Percentiles rank a stretch among this genome's conserved stretches.
phyloP scores from a whole-genome alignment of 2,888 invertebrate species.

The Automeris io region DNA sequence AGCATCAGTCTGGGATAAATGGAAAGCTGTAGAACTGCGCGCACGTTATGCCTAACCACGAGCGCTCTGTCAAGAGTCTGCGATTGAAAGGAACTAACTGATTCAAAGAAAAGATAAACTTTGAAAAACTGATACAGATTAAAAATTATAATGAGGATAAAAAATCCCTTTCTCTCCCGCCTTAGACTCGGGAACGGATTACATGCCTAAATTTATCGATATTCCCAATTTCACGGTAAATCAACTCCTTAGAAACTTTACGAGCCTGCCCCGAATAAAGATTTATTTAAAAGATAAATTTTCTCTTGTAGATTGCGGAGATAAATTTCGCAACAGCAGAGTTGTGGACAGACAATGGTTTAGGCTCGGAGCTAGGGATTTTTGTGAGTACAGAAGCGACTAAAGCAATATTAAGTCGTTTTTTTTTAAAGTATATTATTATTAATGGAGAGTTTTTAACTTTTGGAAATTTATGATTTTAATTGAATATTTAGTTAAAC shows the following conservation, averaged over 20 bases:
- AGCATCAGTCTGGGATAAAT: no score
- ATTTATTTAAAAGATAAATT: slow-evolving; percentile 24
- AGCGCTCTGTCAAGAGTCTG: no score
- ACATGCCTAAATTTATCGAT: slow-evolving; percentile 19
- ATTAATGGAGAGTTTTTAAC: no score
- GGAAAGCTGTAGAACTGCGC: no score
- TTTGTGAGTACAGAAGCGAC: not conserved
- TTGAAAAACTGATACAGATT: not conserved
- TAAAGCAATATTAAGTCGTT: no score
- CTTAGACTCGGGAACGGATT: slow-evolving; percentile 8
- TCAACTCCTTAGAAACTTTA: slow-evolving; percentile 24
- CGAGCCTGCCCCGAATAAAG: slow-evolving; percentile 17
- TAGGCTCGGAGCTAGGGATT: not conserved
- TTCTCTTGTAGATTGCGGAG: slow-evolving; percentile 11
- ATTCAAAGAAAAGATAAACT: no score
- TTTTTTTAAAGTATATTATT: no score
- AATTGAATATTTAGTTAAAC: no score
- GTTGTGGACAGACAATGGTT: slow-evolving; percentile 7
- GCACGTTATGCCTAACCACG: no score
- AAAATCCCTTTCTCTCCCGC: slow-evolving; percentile 9
- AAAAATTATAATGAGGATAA: slow-evolving; percentile 5
- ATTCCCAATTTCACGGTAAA: slow-evolving; percentile 27
- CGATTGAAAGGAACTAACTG: no score
- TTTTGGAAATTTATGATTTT: no score
- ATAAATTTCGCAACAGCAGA: slow-evolving; percentile 15